Base-by-base conservation (phyloP, 1,140 invertebrate genomes). In the Brachionus angularis region DNA sequence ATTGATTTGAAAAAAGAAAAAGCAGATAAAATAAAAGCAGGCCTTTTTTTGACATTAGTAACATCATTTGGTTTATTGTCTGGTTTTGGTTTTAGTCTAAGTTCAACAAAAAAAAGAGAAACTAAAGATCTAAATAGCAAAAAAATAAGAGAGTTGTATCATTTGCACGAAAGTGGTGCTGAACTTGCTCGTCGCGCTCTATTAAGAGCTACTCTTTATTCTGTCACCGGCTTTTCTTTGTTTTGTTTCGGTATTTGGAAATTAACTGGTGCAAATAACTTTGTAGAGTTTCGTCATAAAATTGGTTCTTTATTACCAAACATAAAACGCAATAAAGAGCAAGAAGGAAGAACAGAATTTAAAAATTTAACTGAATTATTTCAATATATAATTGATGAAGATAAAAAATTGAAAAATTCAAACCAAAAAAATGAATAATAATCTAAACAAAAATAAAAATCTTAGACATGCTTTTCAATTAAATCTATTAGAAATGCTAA, bases 331-430 rank as follows among this genome's bases (percentile, higher is more conserved):
- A 46, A 55, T 7, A 58, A 44, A 27, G 47, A 70, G 25, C 49
- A 61, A 21, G 27, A 71, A 31, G 70, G 70, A 18, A 16, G 70
- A n/a, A 71, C 21, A 8, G 70, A 71, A 29, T 71, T 71, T 36
- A 47, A 55, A 46, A 71, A 58, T 49, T 49, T 71, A 14, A 71
- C 70, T 0, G 70, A 71, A 58, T 21, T 71, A 29, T 42, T 61
- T 18, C 36, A 71, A 55, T 71, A 55, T 49, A 23, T 71, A 33
- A 55, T 44, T 27, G 70, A 71, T 21, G 52, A 55, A 49, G 70
- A 71, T 16, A 52, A 53, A 1, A 46, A 34, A 34, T 42, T 25
- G 10, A 50, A 70, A 36, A 27, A 34, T 18, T 10, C 21, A 27
- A n/a, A n/a, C n/a, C n/a, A n/a, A 64, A 33, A 47, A 46, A 64